A percentile compares a stretch with the other conserved stretches of the same genome.
Evolutionary conservation across 64 coral and sea anemone genomes (phyloP).

Genomic region (Montipora efflorescens): DNA sequence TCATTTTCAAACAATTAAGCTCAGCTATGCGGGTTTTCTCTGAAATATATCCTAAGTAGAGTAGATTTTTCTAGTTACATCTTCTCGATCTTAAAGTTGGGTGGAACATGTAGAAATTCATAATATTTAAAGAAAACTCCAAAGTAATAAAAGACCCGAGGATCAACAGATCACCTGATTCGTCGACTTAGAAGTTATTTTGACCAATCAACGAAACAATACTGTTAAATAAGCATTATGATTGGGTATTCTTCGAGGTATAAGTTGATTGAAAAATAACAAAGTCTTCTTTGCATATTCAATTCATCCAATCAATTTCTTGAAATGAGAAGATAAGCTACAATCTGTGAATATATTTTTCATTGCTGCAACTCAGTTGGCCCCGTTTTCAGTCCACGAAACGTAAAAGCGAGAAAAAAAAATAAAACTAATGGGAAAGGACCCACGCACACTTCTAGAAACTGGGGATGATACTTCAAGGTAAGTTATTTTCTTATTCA

Average conservation of each 20-base stretch:
- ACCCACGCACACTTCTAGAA: neutral
- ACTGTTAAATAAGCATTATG: neutral
- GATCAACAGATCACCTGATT: slow-evolving; percentile 37
- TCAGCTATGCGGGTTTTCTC: no score
- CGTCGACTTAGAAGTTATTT: neutral
- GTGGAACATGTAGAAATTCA: neutral
- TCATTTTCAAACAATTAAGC: neutral
- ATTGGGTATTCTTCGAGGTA: neutral
- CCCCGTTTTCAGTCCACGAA: neutral
- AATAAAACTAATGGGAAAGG: neutral
- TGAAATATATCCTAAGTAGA: neutral
- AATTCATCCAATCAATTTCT: slow-evolving; percentile 35
- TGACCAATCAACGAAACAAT: slow-evolving; percentile 14
- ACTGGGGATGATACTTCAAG: neutral
- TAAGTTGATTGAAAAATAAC: slow-evolving; percentile 28
- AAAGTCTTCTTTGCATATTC: slow-evolving; percentile 6
- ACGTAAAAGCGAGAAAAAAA: neutral
- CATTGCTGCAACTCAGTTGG: neutral
- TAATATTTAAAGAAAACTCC: slow-evolving; percentile 17
- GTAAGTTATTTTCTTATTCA: neutral
- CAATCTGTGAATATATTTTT: slow-evolving; percentile 38
- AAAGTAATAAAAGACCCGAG: neutral
- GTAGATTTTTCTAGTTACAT: neutral
- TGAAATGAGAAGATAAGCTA: neutral
- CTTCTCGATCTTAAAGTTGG: neutral